Conservation (phyloP, 2,113 vertebrate genomes). For the Sebastes schlegelii region DNA sequence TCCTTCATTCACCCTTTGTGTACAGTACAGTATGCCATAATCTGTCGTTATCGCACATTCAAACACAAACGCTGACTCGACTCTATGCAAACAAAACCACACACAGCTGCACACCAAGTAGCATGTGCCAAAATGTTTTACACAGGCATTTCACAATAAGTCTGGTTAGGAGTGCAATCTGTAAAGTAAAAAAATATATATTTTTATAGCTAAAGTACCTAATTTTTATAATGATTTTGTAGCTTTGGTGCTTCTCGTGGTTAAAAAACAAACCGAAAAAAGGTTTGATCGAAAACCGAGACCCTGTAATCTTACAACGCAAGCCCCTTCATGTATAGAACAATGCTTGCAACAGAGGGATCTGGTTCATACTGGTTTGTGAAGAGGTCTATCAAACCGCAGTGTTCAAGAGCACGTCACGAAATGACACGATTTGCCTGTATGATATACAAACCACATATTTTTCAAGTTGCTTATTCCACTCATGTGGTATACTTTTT, state of each 20-base stretch:
- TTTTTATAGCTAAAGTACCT: background rate
- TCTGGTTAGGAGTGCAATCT: background rate
- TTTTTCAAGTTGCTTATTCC: background rate
- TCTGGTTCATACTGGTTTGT: constrained; percentile 78
- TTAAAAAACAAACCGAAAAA: background rate
- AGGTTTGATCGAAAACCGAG: constrained; percentile 32
- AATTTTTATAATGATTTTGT: background rate
- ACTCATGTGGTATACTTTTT: background rate
- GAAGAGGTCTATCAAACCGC: constrained; percentile 50
- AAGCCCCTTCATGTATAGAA: constrained; percentile 66
- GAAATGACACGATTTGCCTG: background rate
- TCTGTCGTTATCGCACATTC: constrained; percentile 36
- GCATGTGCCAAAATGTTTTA: constrained; percentile 26
- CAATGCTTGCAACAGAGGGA: constrained; percentile 66
- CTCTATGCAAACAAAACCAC: constrained; percentile 29
- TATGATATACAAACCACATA: background rate
- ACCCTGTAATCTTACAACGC: constrained; percentile 29
- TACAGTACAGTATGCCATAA: constrained; percentile 59
- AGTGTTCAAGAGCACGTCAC: constrained; percentile 1
- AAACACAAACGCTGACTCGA: constrained; percentile 35
- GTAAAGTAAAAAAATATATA: background rate
- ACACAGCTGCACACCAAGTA: constrained; percentile 10
- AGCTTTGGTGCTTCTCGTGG: background rate
- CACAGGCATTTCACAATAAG: background rate
- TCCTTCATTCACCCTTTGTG: constrained; percentile 48